Evolutionary conservation across 2,888 invertebrate genomes (phyloP).

Genomic region (Folsomia manolachei): DNA sequence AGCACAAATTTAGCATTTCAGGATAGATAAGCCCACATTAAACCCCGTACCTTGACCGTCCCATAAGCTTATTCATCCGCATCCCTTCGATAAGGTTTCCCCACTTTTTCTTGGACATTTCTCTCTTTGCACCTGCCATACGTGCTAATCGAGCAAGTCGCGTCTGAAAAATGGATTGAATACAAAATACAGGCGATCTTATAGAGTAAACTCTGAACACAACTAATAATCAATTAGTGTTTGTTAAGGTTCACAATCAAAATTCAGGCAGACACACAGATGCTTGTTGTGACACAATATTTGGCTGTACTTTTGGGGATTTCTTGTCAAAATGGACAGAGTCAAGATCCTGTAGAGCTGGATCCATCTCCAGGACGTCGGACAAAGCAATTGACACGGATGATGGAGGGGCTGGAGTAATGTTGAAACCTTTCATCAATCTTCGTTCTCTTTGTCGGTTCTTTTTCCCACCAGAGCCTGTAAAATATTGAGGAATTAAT

Average conservation of each 20-base stretch:
- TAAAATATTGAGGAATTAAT: background rate
- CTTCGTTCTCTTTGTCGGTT: constrained; percentile 88
- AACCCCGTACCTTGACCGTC: constrained; percentile 61
- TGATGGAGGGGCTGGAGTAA: constrained; percentile 64
- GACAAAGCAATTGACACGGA: constrained; percentile 48
- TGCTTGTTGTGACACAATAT: background rate
- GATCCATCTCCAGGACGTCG: constrained; percentile 52
- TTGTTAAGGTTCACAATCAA: background rate
- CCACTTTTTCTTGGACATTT: constrained; percentile 54
- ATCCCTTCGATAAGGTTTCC: constrained; percentile 80
- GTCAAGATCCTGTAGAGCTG: constrained; percentile 43
- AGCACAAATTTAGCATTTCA: no score
- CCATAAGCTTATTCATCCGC: constrained; percentile 75
- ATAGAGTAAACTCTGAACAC: background rate
- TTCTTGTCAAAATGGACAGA: constrained; percentile 50
- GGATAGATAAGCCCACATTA: background rate
- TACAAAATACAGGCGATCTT: constrained; percentile 4
- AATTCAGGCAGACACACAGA: constrained; percentile 12
- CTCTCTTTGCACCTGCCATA: constrained; percentile 52
- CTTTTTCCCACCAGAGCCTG: constrained; percentile 86
- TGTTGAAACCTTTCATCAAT: constrained; percentile 91
- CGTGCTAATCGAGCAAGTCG: constrained; percentile 52
- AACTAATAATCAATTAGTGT: no score
- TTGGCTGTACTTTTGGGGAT: constrained; percentile 47
- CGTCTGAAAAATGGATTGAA: no score